Percentiles rank a stretch among this genome's conserved stretches.
Conservation (phyloP, 2,888 invertebrate species). For the Eumacrocentrus americanus region DNA sequence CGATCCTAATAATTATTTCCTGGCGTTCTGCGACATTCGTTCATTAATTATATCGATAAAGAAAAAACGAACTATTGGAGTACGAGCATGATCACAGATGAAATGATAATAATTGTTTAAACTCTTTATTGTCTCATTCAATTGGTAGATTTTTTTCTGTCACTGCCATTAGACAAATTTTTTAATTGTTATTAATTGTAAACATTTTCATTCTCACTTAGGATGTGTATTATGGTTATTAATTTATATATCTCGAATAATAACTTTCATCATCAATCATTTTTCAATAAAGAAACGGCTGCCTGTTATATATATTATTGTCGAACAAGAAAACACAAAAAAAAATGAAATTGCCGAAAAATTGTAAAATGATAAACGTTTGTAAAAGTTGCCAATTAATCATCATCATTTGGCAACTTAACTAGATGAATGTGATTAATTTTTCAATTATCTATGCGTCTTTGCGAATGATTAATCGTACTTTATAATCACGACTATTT, state of each 20-base stretch:
- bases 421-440: not conserved
- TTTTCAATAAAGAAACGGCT: not conserved
- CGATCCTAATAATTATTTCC: not conserved
- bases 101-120: not conserved
- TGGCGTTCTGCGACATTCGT: not conserved
- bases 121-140: too few species aligned
- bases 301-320: conserved; percentile 6
- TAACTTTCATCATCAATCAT: conserved; percentile 14
- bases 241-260: conserved; percentile 30
- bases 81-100: conserved; percentile 2
- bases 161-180: conserved; percentile 51
- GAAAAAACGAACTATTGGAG: not conserved
- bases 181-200: conserved; percentile 36
- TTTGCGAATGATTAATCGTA: not conserved
- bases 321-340: not conserved
- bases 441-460: not conserved
- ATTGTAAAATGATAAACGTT: conserved; percentile 1
- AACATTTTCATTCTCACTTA: conserved; percentile 33
- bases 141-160: conserved; percentile 37
- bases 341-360: not conserved
- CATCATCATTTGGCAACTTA: not conserved
- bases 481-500: conserved; percentile 7
- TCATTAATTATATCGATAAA: not conserved
- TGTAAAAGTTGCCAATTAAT: not conserved
- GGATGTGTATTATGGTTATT: conserved; percentile 34